phyloP scores from a whole-genome alignment of 2,888 invertebrate species.

The Heliconius aoede region DNA sequence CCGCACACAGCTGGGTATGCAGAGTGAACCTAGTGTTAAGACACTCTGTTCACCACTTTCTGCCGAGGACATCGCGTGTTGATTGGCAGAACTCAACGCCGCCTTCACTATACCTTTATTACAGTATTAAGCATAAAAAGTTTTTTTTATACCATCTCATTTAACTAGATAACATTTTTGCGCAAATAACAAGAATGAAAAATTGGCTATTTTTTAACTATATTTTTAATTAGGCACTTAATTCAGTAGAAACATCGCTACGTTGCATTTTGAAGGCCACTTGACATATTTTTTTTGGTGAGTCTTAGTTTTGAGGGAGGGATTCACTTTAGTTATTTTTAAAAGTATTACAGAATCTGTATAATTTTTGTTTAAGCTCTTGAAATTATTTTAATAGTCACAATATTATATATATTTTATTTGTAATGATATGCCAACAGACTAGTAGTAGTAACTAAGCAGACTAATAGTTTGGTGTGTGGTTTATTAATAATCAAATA shows the following conservation, averaged over 20 bases:
- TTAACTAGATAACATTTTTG: background rate
- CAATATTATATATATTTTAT: no score
- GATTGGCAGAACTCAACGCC: no score
- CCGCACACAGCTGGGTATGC: no score
- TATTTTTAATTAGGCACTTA: constrained; percentile 23
- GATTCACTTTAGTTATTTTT: background rate
- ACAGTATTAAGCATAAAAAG: background rate
- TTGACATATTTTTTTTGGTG: constrained; percentile 25
- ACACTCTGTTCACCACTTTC: no score
- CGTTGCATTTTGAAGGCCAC: constrained; percentile 19
- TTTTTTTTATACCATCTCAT: background rate
- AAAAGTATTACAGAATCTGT: background rate
- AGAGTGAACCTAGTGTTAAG: no score
- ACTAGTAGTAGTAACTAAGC: no score
- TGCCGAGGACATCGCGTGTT: no score
- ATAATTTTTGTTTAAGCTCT: background rate
- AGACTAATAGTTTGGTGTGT: background rate
- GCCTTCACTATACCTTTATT: no score
- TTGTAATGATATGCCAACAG: no score
- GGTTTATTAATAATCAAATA: no score
- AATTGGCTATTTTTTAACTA: background rate
- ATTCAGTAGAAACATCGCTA: constrained; percentile 5
- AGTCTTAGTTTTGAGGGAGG: constrained; percentile 14
- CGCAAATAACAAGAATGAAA: background rate
- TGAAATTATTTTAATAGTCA: background rate